Base-by-base conservation (phyloP, 1,140 invertebrate species). In the Stegodyphus mimosarum region DNA sequence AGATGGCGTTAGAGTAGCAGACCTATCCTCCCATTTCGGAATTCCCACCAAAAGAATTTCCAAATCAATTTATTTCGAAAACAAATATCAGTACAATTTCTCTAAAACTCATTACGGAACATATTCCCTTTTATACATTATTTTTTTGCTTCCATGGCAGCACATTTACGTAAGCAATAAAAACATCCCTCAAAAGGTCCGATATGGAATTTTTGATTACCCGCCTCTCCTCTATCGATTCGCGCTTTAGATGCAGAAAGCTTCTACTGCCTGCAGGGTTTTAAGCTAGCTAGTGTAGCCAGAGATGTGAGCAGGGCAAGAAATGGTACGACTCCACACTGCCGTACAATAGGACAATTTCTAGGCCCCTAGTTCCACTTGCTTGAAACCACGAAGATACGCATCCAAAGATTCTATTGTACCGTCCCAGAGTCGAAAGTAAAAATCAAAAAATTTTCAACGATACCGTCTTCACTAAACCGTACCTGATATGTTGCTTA, bases 401-500 rank as follows among this genome's bases (percentile, higher is more conserved):
- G 7, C 9, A n/a, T 17, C 17, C 11, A 7, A 67, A 18, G n/a
- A 67, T 15, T 15, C 9, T n/a, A 67, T 15, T n/a, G 17, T 7
- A 67, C 64, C 64, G 64, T 67, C 64, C 64, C 64, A 67, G 3
- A 67, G 17, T 67, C 55, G 55, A 15, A n/a, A 67, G 15, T 67
- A 67, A 67, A 67, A 67, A 18, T n/a, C 7, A 67, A 67, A 77
- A 64, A 50, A 18, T 64, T 77, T 17, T 96, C 96, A 98, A 88
- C 96, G 1, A 97, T 93, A 0, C 95, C 91, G 13, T 96, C 92
- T 0, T 96, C 94, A 60, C 95, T 95, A 93, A 93, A 70, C 94
- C 93, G 77, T 93, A 81, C 78, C 78, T 81, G 78, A 81, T 48
- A 81, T 81, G 78, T 72, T 63, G 52, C 7, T 78, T 52, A 67